A percentile compares a stretch with the other conserved stretches of the same genome.
These are phyloP conservation scores for Rafetus swinhoei DNA, from an alignment of 2,113 vertebrate genomes.

Conservation along the genomic window DNA sequence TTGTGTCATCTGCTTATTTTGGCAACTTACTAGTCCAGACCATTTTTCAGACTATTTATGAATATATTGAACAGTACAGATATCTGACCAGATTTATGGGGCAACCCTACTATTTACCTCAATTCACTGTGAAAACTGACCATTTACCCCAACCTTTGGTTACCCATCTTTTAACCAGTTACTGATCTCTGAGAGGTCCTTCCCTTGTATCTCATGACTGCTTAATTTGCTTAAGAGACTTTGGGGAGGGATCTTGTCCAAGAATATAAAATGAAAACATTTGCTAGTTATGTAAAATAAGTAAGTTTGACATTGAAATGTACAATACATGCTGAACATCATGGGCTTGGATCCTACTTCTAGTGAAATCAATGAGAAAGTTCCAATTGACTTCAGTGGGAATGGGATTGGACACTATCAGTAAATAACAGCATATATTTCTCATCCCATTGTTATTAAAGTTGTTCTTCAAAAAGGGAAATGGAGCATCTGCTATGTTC, in stretches of 20 bases:
- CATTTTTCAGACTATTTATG: background rate
- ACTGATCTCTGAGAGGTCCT: background rate
- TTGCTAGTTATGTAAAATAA: conserved; percentile 28
- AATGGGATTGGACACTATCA: conserved; percentile 51
- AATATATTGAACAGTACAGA: background rate
- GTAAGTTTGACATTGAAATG: conserved; percentile 54
- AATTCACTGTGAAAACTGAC: background rate
- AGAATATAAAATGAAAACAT: conserved; percentile 20
- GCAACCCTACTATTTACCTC: background rate
- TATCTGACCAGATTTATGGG: background rate
- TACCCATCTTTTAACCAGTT: background rate
- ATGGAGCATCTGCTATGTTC: conserved; percentile 61
- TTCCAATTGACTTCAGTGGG: conserved; percentile 51
- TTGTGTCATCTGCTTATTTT: background rate
- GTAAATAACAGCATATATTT: conserved; percentile 71
- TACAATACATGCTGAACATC: conserved; percentile 45
- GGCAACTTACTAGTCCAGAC: background rate
- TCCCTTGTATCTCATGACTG: background rate
- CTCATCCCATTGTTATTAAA: conserved; percentile 74
- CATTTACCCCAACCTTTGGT: background rate
- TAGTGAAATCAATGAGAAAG: conserved; percentile 56
- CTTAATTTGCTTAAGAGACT: background rate
- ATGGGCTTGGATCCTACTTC: conserved; percentile 17
- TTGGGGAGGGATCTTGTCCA: background rate
- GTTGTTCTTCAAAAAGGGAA: conserved; percentile 68